A percentile compares a stretch with the other conserved stretches of the same genome.
Evolutionary conservation across 2,888 invertebrate species (phyloP).

Genomic region (Harpagoxenus sublaevis): DNA sequence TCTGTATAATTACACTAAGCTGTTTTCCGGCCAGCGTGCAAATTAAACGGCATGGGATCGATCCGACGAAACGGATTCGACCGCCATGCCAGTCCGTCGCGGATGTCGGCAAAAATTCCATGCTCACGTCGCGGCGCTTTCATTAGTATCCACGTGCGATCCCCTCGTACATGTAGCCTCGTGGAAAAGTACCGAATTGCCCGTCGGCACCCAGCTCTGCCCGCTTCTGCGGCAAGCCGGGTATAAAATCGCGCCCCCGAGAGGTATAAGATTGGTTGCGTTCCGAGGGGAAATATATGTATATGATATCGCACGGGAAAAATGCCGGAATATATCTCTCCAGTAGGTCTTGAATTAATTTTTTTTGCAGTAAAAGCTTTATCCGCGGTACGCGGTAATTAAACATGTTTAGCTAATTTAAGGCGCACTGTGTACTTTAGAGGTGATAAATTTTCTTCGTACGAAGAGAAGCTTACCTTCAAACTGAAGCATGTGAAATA

Average conservation of each 20-base stretch:
- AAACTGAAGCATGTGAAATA: not conserved
- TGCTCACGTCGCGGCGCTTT: constrained; percentile 14
- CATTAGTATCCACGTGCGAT: constrained; percentile 34
- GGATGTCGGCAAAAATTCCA: constrained; percentile 46
- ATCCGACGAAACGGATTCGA: constrained; percentile 25
- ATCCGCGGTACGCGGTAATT: not conserved
- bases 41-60: constrained; percentile 16
- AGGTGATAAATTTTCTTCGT: not conserved
- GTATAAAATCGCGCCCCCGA: constrained; percentile 20
- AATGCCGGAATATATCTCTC: not conserved
- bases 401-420: not conserved
- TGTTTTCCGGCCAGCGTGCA: not conserved
- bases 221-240: constrained; percentile 6
- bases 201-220: not conserved
- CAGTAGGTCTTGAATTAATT: not conserved
- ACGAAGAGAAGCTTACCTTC: not conserved
- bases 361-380: not conserved
- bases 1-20: constrained; percentile 23
- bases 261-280: not conserved
- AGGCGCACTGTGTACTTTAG: not conserved
- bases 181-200: constrained; percentile 57
- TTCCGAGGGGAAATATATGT: constrained; percentile 2
- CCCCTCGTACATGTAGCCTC: constrained; percentile 17
- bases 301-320: not conserved
- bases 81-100: not conserved